Base-by-base conservation (phyloP, 2,113 vertebrate genomes). In the Taurulus bubalis region DNA sequence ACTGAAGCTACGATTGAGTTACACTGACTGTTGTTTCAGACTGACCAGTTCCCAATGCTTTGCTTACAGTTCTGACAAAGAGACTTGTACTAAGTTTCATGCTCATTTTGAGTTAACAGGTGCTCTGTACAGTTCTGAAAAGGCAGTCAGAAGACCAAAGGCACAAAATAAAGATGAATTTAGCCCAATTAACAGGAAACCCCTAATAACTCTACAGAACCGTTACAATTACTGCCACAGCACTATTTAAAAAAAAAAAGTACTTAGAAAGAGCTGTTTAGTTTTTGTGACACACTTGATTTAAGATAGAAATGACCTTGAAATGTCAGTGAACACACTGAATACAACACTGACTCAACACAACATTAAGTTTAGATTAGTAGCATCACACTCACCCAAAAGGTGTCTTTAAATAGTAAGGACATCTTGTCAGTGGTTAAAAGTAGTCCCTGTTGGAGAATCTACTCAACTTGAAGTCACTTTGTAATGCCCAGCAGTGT, bases 341-440 rank as follows among this genome's bases (percentile, higher is more conserved):
- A 80, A 15, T 20, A n/a, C 16, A 86, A n/a, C 8, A 74, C 3
- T 8, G 3, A 38, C 62, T 73, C 14, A 42, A 60, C 11, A 53
- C 9, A n/a, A 77, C 62, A 66, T 47, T 67, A 69, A 51, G 20
- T 53, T 8, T 30, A 1, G 15, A 40, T 70, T n/a, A 69, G 8
- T 18, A 73, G 7, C 4, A 30, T 58, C 8, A 20, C 15, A 53
- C 95, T 95, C 77, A 95, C 95, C 95, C 97, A 99, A 92, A 98
- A 99, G 1, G 94, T 94, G 83, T 98, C 96, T 94, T 95, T 97
- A 90, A 98, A 99, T 56, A 95, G 94, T 86, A 97, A 93, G 65
- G 95, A 79, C 97, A 97, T 98, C 88, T 66, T 74, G 59, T 42
- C 30, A 34, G 59, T 22, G 6, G 53, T 59, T 47, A 3, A 47